These are phyloP conservation scores for Drosophila ezoana DNA, from an alignment of 2,888 invertebrate genomes.

Conservation along the genomic window DNA sequence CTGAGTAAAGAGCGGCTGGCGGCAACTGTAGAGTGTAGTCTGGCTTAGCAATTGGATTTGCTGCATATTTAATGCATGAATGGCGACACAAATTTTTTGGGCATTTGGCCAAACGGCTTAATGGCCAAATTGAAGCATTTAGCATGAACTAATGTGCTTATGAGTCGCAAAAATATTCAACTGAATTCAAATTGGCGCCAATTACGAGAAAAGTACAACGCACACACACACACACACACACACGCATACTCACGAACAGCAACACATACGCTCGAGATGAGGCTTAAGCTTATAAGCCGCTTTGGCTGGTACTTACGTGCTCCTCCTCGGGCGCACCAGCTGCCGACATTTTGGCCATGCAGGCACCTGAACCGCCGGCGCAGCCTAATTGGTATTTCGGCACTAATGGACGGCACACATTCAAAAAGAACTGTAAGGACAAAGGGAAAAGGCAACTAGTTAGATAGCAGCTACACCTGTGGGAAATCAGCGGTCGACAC, in stretches of 20 bases:
- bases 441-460: conserved; percentile 50
- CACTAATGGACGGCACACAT: conserved; percentile 85
- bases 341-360: conserved; percentile 81
- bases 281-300: conserved; percentile 63
- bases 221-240: conserved; percentile 12
- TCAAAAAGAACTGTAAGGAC: conserved; percentile 82
- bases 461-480: conserved; percentile 18
- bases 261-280: conserved; percentile 35
- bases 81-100: conserved; percentile 60
- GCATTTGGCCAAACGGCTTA: conserved; percentile 69
- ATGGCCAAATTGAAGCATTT: conserved; percentile 70
- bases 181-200: conserved; percentile 43
- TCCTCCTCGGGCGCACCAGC: conserved; percentile 82
- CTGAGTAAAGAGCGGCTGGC: conserved; percentile 9
- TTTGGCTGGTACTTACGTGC: conserved; percentile 79
- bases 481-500: conserved; percentile 60
- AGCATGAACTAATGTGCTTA: conserved; percentile 42
- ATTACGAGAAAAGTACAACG: conserved; percentile 37
- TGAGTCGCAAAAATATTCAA: conserved; percentile 38
- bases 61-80: conserved; percentile 78
- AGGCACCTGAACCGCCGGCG: conserved; percentile 83
- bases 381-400: conserved; percentile 84
- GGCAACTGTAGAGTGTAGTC: conserved; percentile 9
- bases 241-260: conserved; percentile 11
- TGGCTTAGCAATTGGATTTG: conserved; percentile 74